Base-by-base conservation (phyloP, 2,888 invertebrate genomes). In the Cryptosula pallasiana region DNA sequence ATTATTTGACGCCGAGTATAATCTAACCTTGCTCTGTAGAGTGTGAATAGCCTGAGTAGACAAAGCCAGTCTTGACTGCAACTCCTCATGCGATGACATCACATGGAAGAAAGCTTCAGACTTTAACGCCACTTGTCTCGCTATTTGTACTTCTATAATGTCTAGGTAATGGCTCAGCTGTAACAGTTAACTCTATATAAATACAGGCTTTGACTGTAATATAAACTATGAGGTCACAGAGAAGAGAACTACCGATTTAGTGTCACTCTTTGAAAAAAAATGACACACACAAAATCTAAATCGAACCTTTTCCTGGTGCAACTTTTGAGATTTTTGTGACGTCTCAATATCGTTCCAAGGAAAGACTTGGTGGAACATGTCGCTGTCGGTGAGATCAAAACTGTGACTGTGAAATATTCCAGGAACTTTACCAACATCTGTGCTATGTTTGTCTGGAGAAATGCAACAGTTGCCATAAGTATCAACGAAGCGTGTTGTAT, bases 81-180 rank as follows among this genome's bases (percentile, higher is more conserved):
- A 91, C 35, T 93, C 92, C 83, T 98, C 96, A 86, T 99, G 98
- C 5, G 97, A 97, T 72, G 96, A 91, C 92, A 99, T 97, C 0
- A 97, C 97, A 85, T 95, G 92, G 83, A 98, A 99, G 87, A 98
- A 99, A 25, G 95, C 95, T 78, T 94, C 94, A 13, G 96, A 96
- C 83, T 96, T 95, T 79, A 92, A 91, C 35, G 96, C 94, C 72
- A 96, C 88, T 87, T 96, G 95, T 79, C 91, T 90, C 2, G 94
- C 93, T 82, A 95, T 94, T 85, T 93, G 91, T 80, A 94, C 92
- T 86, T 98, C 97, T 69, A 97, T 93, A 73, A 93, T 90, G 87
- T 98, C 97, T 80, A 98, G 87, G 85, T 96, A 95, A 83, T 95
- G 93, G 81, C 94, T 94, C 57, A 97, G 87, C 88, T 90, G 82